Conservation (phyloP, 2,797 vertebrate species). For the Telmatherina bonti region DNA sequence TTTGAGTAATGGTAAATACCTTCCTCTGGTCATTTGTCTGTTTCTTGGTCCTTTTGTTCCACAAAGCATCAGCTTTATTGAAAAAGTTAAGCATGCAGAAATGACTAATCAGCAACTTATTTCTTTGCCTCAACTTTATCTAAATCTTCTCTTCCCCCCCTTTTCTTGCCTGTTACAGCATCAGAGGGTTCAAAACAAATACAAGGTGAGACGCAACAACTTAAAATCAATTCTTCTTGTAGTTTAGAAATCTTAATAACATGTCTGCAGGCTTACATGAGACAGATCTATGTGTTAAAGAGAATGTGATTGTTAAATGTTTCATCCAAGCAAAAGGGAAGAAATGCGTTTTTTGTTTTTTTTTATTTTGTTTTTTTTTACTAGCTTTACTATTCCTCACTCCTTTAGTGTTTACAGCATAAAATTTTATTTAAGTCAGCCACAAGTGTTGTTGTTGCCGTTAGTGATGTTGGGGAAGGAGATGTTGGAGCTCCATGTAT, state of each 20-base stretch:
- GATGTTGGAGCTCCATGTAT: slow-evolving; percentile 1
- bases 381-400: neutral
- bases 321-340: neutral
- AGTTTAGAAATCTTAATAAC: neutral
- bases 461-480: neutral
- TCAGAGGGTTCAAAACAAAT: slow-evolving; percentile 71
- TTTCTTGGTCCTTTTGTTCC: slow-evolving; percentile 71
- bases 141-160: slow-evolving; percentile 43
- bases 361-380: too few species aligned
- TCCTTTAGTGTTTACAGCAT: slow-evolving; percentile 6
- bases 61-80: slow-evolving; percentile 62
- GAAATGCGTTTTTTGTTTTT: neutral
- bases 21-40: slow-evolving; percentile 79
- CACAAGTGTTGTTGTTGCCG: neutral
- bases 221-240: slow-evolving; percentile 1
- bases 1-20: slow-evolving; percentile 84
- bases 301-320: neutral
- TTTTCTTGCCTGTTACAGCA: slow-evolving; percentile 52
- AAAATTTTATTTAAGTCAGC: slow-evolving; percentile 10
- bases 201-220: slow-evolving; percentile 71
- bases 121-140: slow-evolving; percentile 66
- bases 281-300: neutral
- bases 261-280: neutral
- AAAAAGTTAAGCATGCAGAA: slow-evolving; percentile 65
- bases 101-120: slow-evolving; percentile 74